Percentiles rank a stretch among this genome's conserved stretches.
Conservation (phyloP, 2,113 vertebrate genomes). For the Dromiciops gliroides region DNA sequence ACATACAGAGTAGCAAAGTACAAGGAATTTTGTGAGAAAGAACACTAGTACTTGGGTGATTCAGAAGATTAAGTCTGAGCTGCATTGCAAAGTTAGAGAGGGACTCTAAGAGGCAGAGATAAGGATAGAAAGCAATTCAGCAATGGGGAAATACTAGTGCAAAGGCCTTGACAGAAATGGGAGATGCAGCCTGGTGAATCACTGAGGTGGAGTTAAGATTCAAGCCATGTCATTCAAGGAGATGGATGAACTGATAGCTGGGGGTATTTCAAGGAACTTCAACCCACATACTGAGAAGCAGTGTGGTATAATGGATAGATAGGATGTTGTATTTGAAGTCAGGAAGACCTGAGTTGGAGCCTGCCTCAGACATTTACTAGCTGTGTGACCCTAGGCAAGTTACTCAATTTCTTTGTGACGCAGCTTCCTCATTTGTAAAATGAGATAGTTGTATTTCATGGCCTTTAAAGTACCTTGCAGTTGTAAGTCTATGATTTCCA, state of each 20-base stretch:
- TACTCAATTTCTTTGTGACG: background rate
- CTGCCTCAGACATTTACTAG: background rate
- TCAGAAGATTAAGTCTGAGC: background rate
- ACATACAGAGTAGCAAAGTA: background rate
- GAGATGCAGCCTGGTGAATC: background rate
- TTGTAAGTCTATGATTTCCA: background rate
- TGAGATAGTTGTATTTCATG: background rate
- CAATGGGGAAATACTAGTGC: background rate
- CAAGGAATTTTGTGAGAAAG: background rate
- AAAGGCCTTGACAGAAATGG: background rate
- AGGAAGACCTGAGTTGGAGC: background rate
- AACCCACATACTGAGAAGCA: background rate
- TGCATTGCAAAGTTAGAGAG: background rate
- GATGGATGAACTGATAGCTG: background rate
- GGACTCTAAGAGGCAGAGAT: background rate
- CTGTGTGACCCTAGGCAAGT: background rate
- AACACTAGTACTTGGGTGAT: background rate
- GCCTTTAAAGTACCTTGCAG: background rate
- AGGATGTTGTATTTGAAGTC: conserved; percentile 8
- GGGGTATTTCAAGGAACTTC: background rate
- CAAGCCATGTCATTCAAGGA: background rate
- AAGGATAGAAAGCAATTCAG: background rate
- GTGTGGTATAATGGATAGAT: background rate
- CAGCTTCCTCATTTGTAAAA: background rate
- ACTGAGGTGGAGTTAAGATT: background rate